These are phyloP conservation scores for Tolypeutes matacus DNA, from an alignment of 2,797 vertebrate genomes.

Conservation along the genomic window DNA sequence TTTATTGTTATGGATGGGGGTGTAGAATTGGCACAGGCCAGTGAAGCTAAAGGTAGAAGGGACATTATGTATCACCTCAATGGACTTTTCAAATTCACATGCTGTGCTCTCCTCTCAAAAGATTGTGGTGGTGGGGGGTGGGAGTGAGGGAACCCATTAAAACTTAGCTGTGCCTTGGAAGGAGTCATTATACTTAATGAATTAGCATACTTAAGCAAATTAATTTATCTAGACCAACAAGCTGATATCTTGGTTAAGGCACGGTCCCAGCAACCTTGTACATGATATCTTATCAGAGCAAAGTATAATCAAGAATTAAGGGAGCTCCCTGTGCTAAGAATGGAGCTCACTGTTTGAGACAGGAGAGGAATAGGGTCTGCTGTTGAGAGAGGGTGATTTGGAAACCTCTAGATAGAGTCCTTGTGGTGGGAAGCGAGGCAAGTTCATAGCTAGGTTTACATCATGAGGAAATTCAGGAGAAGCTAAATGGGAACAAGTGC, in stretches of 20 bases:
- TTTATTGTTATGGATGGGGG: background rate
- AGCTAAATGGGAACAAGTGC: background rate
- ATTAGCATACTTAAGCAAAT: background rate
- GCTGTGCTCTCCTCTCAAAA: background rate
- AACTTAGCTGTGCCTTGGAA: background rate
- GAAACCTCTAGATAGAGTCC: background rate
- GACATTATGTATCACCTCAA: background rate
- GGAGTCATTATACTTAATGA: background rate
- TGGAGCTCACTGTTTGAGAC: rapidly evolving
- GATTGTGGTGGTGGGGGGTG: background rate
- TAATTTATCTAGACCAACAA: background rate
- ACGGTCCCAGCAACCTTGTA: background rate
- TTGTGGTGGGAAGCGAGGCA: background rate
- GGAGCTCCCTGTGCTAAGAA: rapidly evolving
- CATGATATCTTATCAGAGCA: background rate
- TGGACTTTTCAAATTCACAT: background rate
- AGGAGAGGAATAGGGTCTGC: background rate
- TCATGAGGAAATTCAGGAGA: background rate
- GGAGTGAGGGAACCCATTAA: background rate
- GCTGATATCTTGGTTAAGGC: background rate
- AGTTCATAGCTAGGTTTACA: background rate
- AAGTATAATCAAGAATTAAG: background rate
- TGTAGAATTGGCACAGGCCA: background rate
- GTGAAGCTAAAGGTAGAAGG: background rate
- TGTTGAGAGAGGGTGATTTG: background rate